These are phyloP conservation scores for Julus scandinavius DNA, from an alignment of 2,888 invertebrate species.

Conservation along the genomic window DNA sequence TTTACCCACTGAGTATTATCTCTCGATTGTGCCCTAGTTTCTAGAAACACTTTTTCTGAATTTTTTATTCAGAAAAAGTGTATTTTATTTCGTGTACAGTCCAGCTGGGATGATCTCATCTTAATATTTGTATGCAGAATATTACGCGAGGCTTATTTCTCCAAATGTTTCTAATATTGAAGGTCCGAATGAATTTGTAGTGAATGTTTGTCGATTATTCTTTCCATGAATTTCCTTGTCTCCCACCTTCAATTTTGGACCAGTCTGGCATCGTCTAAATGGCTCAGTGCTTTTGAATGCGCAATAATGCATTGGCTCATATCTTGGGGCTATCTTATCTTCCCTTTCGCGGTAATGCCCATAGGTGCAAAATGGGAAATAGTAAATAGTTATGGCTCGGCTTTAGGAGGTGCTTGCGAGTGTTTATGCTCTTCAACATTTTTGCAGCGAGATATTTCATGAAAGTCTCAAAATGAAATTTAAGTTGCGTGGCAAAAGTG, in stretches of 20 bases:
- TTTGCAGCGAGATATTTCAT: background rate
- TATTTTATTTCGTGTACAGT: no score
- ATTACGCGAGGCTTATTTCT: no score
- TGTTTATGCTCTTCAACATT: slow-evolving; percentile 34
- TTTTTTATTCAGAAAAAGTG: no score
- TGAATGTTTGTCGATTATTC: background rate
- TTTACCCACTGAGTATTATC: no score
- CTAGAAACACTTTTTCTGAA: no score
- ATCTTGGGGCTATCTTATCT: slow-evolving; percentile 31
- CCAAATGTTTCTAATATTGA: background rate
- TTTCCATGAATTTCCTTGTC: background rate
- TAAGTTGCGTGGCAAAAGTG: slow-evolving; percentile 36
- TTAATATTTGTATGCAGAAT: no score
- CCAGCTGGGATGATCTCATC: no score
- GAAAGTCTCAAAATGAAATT: slow-evolving; percentile 40
- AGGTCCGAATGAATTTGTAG: background rate
- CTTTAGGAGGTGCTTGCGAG: slow-evolving; percentile 6
- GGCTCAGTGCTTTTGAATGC: slow-evolving; percentile 29
- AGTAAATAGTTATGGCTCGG: slow-evolving; percentile 36
- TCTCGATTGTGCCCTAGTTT: no score
- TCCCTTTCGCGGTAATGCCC: background rate
- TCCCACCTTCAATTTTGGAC: background rate
- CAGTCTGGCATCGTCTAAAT: background rate
- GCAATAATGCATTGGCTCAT: slow-evolving; percentile 34
- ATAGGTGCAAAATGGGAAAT: slow-evolving; percentile 5